A percentile compares a stretch with the other conserved stretches of the same genome.
Conservation (phyloP, 1,140 invertebrate genomes). For the Brachionus plicatilis region DNA sequence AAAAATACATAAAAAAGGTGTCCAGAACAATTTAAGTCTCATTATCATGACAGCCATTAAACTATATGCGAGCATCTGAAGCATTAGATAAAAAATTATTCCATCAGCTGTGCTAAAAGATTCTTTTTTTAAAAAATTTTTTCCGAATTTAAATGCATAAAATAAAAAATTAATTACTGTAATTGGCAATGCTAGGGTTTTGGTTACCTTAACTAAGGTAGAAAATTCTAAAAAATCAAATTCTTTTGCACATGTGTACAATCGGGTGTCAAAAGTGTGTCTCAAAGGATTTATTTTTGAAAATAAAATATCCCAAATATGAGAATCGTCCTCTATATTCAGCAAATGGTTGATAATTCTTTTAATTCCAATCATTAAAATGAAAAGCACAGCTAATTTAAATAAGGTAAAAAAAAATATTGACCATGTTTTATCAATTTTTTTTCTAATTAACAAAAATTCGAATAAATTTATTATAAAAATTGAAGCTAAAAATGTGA, state of each 20-base stretch:
- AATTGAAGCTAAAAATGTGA: constrained; percentile 53
- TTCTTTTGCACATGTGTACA: constrained; percentile 76
- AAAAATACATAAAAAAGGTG: constrained; percentile 71
- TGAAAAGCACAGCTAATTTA: constrained; percentile 19
- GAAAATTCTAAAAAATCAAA: constrained; percentile 69
- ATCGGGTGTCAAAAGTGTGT: constrained; percentile 62
- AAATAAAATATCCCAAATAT: constrained; percentile 70
- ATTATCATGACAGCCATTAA: constrained; percentile 73
- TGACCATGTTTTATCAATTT: neutral
- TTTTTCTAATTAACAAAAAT: neutral
- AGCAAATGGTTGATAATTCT: constrained; percentile 42
- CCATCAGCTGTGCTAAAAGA: neutral
- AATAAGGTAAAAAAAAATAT: neutral
- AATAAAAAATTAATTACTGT: constrained; percentile 43
- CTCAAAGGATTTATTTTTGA: constrained; percentile 64
- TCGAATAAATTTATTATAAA: constrained; percentile 48
- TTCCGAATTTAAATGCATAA: constrained; percentile 45
- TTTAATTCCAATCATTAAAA: neutral
- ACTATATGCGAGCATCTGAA: constrained; percentile 65
- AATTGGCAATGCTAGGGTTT: constrained; percentile 13
- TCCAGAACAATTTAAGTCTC: constrained; percentile 75
- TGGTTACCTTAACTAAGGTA: constrained; percentile 44
- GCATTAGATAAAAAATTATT: constrained; percentile 62
- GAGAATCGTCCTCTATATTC: constrained; percentile 57
- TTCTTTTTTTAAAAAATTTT: neutral